These are phyloP conservation scores for Trichacis sp. DNA, from an alignment of 2,888 invertebrate species.

Conservation along the genomic window DNA sequence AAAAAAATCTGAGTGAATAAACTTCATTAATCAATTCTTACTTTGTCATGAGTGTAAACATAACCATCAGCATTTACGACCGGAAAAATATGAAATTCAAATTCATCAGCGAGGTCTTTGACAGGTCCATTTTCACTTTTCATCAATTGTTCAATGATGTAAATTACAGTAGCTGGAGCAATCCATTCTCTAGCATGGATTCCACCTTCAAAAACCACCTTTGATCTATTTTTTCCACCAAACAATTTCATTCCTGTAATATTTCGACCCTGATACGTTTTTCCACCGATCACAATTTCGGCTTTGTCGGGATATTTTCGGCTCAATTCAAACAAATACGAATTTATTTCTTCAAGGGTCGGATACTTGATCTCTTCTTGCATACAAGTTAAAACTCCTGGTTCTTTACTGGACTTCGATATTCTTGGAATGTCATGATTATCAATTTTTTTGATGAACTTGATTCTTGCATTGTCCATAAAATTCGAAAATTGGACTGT, in stretches of 20 bases:
- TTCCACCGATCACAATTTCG: constrained; percentile 67
- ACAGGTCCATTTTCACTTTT: constrained; percentile 71
- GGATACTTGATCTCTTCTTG: too few species aligned
- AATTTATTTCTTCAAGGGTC: constrained; percentile 71
- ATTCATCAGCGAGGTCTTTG: constrained; percentile 70
- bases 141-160: constrained; percentile 74
- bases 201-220: constrained; percentile 74
- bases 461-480: too few species aligned
- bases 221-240: constrained; percentile 69
- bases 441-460: too few species aligned
- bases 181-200: constrained; percentile 85
- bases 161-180: constrained; percentile 76
- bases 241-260: constrained; percentile 74
- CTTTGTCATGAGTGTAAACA: constrained; percentile 73
- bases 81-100: constrained; percentile 83
- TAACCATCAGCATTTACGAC: too few species aligned
- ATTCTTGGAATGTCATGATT: too few species aligned
- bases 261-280: constrained; percentile 73
- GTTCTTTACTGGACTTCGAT: too few species aligned
- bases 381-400: too few species aligned
- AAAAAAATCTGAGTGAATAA: too few species aligned
- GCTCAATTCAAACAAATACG: constrained; percentile 71
- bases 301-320: constrained; percentile 69
- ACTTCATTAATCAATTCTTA: background rate
- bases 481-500: too few species aligned